phyloP scores from a whole-genome alignment of 2,113 vertebrate genomes.

The Cryptomyrus ogoouensis region DNA sequence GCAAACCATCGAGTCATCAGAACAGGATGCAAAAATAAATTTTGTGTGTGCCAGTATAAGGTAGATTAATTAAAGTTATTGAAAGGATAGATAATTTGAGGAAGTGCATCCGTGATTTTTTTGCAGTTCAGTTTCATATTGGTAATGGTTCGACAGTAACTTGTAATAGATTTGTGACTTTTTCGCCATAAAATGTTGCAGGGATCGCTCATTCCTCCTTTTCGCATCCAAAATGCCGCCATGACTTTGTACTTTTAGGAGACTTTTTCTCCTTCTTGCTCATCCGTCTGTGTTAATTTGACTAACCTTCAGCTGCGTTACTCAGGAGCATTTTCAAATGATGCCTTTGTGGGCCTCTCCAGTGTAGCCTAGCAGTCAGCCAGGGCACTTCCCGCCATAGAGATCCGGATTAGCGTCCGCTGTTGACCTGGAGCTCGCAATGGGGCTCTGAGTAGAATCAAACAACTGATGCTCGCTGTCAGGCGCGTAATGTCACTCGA shows the following conservation, averaged over 20 bases:
- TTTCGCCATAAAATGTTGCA: not conserved
- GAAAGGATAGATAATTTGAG: not conserved
- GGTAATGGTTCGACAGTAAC: not conserved
- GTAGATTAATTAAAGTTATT: constrained; percentile 6
- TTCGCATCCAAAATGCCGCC: not conserved
- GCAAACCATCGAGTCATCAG: not conserved
- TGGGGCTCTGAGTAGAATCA: not conserved
- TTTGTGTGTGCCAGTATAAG: not conserved
- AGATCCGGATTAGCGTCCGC: not conserved
- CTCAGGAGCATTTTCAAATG: not conserved
- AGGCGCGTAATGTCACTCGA: not conserved
- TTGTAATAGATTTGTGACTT: not conserved
- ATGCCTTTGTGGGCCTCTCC: not conserved
- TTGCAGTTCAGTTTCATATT: not conserved
- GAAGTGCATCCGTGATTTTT: not conserved
- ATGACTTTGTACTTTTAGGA: not conserved
- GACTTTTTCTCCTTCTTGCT: not conserved
- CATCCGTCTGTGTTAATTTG: not conserved
- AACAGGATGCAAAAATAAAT: not conserved
- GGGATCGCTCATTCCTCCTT: not conserved
- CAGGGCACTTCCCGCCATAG: not conserved
- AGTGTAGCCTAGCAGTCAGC: not conserved
- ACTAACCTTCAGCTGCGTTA: not conserved
- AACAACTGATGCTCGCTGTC: not conserved
- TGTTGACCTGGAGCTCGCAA: not conserved